These are phyloP conservation scores for Zeugodacus cucurbitae DNA, from an alignment of 1,140 invertebrate genomes.

Conservation along the genomic window DNA sequence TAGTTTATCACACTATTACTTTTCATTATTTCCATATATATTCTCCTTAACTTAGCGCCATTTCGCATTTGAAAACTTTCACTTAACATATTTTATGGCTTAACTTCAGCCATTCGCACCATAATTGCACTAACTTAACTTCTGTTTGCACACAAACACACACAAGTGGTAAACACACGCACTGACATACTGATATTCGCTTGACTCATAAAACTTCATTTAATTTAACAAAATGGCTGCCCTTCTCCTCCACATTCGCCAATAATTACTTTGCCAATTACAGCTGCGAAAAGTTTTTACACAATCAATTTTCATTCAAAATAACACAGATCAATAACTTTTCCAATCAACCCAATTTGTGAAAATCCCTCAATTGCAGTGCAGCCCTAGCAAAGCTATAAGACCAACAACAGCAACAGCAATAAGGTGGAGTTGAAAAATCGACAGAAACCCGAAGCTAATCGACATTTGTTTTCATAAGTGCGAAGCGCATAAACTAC, in stretches of 20 bases:
- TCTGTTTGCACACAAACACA: background rate
- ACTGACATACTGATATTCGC: background rate
- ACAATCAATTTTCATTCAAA: constrained; percentile 35
- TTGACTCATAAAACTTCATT: constrained; percentile 27
- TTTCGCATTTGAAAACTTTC: background rate
- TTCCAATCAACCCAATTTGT: constrained; percentile 35
- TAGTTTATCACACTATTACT: too few species aligned
- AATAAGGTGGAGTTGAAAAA: background rate
- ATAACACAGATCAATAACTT: constrained; percentile 31
- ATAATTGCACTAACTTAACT: background rate
- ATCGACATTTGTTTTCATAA: constrained; percentile 28
- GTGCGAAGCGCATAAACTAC: background rate
- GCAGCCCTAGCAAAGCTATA: background rate
- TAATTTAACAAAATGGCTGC: constrained; percentile 15
- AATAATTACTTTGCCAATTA: constrained; percentile 39
- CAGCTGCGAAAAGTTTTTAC: constrained; percentile 12
- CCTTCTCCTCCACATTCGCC: background rate
- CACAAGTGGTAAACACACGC: background rate
- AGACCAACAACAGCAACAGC: background rate
- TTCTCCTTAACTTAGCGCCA: background rate
- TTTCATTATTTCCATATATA: background rate
- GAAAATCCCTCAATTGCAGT: background rate
- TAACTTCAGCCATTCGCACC: background rate
- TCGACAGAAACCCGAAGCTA: background rate
- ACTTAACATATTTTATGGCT: background rate